These are phyloP conservation scores for Mustela nigripes DNA, from an alignment of 2,113 vertebrate species.

Conservation along the genomic window DNA sequence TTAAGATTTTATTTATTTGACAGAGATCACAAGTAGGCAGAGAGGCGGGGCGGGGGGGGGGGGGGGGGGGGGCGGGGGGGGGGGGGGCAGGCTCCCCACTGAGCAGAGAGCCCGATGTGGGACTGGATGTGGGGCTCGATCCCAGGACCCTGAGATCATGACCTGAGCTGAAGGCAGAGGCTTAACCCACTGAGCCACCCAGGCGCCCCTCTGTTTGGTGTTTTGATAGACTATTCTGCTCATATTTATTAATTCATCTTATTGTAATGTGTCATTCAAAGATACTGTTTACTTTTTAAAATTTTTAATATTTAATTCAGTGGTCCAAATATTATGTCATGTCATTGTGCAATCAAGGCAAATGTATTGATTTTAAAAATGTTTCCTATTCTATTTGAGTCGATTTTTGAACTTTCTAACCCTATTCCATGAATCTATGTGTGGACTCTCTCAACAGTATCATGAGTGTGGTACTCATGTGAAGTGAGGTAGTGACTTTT, in stretches of 20 bases:
- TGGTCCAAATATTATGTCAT: background rate
- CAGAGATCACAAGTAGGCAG: no score
- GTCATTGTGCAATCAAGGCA: background rate
- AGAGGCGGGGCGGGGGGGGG: no score
- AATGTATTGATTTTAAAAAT: background rate
- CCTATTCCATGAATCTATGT: background rate
- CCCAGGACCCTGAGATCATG: no score
- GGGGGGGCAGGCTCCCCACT: no score
- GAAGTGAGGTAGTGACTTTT: background rate
- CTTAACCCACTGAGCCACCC: no score
- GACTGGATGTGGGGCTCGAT: no score
- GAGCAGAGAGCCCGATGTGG: no score
- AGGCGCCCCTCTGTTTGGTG: background rate
- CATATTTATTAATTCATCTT: background rate
- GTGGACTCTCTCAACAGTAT: background rate
- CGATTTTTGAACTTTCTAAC: background rate
- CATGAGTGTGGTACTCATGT: background rate
- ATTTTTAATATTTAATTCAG: background rate
- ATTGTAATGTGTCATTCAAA: background rate
- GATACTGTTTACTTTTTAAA: background rate
- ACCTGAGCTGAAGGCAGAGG: no score
- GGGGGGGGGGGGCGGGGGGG: no score
- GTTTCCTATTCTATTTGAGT: background rate
- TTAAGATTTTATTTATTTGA: no score
- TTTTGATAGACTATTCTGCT: background rate